A percentile compares a stretch with the other conserved stretches of the same genome.
Conservation (phyloP, 2,113 vertebrate species). For the Peromyscus polionotus region DNA sequence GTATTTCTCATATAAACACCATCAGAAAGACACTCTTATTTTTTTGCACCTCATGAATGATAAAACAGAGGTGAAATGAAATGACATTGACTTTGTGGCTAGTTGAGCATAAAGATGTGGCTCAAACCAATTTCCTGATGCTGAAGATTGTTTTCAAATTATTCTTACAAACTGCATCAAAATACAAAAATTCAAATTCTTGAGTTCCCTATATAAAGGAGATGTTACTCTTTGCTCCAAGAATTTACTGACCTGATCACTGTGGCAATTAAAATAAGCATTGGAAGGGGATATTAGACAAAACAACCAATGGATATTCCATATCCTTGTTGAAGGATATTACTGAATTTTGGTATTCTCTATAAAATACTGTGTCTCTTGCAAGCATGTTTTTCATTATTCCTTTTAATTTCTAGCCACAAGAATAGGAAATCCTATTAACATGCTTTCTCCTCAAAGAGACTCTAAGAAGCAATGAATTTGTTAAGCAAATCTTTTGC, state of each 20-base stretch:
- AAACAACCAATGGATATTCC: neutral
- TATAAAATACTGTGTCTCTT: neutral
- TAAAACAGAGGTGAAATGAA: neutral
- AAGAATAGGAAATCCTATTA: constrained; percentile 3
- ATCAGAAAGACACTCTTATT: neutral
- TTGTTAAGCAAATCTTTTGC: neutral
- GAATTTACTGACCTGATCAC: neutral
- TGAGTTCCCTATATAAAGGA: neutral
- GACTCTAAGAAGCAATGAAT: neutral
- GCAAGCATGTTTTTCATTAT: neutral
- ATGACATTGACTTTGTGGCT: neutral
- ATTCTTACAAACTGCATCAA: neutral
- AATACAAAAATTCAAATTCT: neutral
- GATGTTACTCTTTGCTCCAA: neutral
- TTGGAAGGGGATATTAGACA: neutral
- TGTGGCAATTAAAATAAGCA: neutral
- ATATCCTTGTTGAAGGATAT: constrained; percentile 13
- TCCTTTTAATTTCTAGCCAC: neutral
- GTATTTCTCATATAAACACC: neutral
- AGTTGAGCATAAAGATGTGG: neutral
- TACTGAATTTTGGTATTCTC: neutral
- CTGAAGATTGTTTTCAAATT: neutral
- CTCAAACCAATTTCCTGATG: neutral
- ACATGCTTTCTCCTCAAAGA: neutral
- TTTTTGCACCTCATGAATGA: neutral